phyloP scores from a whole-genome alignment of 2,113 vertebrate genomes.

The Apteryx owenii region DNA sequence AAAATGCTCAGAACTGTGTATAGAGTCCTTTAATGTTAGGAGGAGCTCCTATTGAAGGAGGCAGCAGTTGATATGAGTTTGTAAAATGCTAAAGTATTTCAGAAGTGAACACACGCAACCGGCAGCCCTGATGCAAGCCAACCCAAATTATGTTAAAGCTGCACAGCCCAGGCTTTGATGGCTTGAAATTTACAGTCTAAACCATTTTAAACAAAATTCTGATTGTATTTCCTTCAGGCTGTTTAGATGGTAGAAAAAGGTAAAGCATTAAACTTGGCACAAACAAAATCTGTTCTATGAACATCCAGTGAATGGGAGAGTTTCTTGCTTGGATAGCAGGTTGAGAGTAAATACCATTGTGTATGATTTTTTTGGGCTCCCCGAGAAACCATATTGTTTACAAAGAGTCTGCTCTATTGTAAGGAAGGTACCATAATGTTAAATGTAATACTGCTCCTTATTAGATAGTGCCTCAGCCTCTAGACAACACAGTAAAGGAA shows the following conservation, averaged over 20 bases:
- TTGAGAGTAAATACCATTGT: background rate
- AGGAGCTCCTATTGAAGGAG: background rate
- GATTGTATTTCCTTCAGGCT: background rate
- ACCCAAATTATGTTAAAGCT: background rate
- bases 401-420: background rate
- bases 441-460: background rate
- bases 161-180: background rate
- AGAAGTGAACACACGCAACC: background rate
- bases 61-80: background rate
- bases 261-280: background rate
- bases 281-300: background rate
- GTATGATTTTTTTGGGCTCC: conserved; percentile 10
- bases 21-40: background rate
- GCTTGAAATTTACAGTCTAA: background rate
- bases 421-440: background rate
- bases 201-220: background rate
- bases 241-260: background rate
- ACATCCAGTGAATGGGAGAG: background rate
- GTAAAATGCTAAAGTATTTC: background rate
- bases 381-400: background rate
- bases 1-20: background rate
- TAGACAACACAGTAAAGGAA: background rate
- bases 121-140: background rate
- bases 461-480: background rate
- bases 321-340: background rate